Conservation (phyloP, 1,140 invertebrate species). For the Eurosta solidaginis region DNA sequence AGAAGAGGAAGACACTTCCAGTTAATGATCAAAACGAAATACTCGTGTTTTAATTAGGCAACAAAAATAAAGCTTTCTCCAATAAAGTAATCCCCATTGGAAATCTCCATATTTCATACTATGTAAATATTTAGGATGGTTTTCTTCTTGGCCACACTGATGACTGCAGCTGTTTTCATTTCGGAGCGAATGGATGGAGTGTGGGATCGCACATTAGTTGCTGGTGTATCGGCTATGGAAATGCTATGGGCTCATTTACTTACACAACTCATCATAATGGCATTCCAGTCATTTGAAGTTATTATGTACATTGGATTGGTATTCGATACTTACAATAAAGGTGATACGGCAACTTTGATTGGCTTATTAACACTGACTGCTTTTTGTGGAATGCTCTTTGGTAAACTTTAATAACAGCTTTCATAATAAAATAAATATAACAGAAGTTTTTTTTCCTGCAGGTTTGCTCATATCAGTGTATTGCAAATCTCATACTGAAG, state of each 20-base stretch:
- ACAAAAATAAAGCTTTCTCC: too few relatives aligned
- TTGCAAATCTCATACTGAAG: slow-evolving; percentile 75
- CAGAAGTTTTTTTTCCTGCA: slow-evolving; percentile 16
- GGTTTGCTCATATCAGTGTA: slow-evolving; percentile 78
- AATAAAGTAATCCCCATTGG: too few relatives aligned
- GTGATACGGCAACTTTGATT: slow-evolving; percentile 65
- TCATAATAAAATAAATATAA: not conserved
- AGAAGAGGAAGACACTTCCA: too few relatives aligned
- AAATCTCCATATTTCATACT: too few relatives aligned
- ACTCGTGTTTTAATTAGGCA: too few relatives aligned
- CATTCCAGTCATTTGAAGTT: slow-evolving; percentile 69
- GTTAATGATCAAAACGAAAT: too few relatives aligned
- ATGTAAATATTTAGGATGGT: too few relatives aligned
- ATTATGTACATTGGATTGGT: slow-evolving; percentile 67
- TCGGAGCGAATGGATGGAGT: slow-evolving; percentile 79
- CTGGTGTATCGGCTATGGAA: slow-evolving; percentile 71
- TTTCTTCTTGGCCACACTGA: slow-evolving; percentile 78
- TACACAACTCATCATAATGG: slow-evolving; percentile 74
- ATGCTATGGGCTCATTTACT: slow-evolving; percentile 76
- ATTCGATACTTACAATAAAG: slow-evolving; percentile 67
- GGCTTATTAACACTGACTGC: slow-evolving; percentile 66
- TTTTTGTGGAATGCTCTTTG: slow-evolving; percentile 73
- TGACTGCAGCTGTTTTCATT: slow-evolving; percentile 81
- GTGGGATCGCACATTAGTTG: slow-evolving; percentile 76
- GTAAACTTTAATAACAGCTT: slow-evolving; percentile 57